Evolutionary conservation across 2,797 vertebrate species (phyloP).

Genomic region (Falco berigora): DNA sequence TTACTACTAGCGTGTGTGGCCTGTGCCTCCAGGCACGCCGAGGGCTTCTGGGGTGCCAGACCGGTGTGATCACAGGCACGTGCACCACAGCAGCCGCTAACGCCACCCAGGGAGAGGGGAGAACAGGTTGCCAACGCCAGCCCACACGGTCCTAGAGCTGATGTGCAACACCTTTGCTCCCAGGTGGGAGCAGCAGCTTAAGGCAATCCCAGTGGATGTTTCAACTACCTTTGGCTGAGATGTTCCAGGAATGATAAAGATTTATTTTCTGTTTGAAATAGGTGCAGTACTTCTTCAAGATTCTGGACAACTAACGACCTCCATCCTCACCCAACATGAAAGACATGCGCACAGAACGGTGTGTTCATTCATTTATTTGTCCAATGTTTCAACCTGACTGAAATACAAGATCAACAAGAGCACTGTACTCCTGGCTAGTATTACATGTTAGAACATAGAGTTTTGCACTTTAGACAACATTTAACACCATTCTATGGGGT

Average conservation of each 20-base stretch:
- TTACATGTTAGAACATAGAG: slow-evolving; percentile 92
- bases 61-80: accelerated
- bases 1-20: accelerated
- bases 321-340: not conserved
- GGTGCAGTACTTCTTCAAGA: slow-evolving; percentile 98
- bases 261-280: slow-evolving; percentile 42
- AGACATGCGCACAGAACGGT: not conserved
- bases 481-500: slow-evolving; percentile 89
- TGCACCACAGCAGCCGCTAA: not conserved
- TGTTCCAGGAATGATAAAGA: accelerated
- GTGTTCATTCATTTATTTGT: slow-evolving; percentile 92
- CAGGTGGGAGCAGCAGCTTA: no score
- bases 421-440: slow-evolving; percentile 86
- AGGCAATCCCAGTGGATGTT: accelerated
- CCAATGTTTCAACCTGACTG: slow-evolving; percentile 93
- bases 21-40: accelerated
- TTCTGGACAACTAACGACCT: slow-evolving; percentile 81
- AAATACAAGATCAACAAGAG: slow-evolving; percentile 91
- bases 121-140: not conserved
- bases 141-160: accelerated
- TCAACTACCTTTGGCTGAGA: not conserved
- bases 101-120: accelerated
- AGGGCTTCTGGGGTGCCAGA: no score
- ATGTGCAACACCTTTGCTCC: accelerated
- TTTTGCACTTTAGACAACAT: slow-evolving; percentile 90